phyloP scores from a whole-genome alignment of 2,797 vertebrate species.

The Stomatorhinus walkeri region DNA sequence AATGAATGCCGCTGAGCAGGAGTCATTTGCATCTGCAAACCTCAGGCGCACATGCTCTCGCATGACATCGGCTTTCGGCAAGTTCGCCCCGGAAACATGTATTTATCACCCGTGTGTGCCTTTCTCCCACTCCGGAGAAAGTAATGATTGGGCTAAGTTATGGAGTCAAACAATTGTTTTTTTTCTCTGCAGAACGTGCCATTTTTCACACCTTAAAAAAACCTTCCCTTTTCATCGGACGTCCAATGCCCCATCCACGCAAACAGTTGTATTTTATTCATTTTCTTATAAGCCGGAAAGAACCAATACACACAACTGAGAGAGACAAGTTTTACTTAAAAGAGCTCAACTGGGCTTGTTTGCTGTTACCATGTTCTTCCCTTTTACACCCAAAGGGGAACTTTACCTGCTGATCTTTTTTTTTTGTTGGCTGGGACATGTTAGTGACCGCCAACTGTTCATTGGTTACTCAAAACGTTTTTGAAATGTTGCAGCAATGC shows the following conservation, averaged over 20 bases:
- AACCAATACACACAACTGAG: conserved; percentile 41
- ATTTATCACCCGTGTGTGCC: not conserved
- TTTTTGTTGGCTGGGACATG: not conserved
- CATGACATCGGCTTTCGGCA: not conserved
- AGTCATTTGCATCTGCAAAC: not conserved
- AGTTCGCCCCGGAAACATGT: not conserved
- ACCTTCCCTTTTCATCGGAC: not conserved
- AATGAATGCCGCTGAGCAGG: not conserved
- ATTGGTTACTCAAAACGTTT: not conserved
- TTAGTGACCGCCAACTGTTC: not conserved
- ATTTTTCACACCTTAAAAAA: not conserved
- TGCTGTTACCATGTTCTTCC: conserved; percentile 36
- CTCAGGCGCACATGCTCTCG: not conserved
- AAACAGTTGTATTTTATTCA: not conserved
- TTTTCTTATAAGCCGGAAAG: conserved; percentile 21
- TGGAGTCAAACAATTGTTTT: not conserved
- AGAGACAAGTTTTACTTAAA: conserved; percentile 29
- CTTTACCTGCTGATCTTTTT: not conserved
- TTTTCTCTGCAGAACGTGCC: not conserved
- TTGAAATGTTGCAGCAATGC: not conserved
- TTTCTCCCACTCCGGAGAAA: not conserved
- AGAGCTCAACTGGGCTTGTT: conserved; percentile 31
- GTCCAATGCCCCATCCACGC: not conserved
- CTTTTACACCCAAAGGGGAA: conserved; percentile 20
- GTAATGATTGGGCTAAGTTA: conserved; percentile 5